These are phyloP conservation scores for Montipora efflorescens DNA, from an alignment of 64 coral and sea anemone species.

Conservation along the genomic window DNA sequence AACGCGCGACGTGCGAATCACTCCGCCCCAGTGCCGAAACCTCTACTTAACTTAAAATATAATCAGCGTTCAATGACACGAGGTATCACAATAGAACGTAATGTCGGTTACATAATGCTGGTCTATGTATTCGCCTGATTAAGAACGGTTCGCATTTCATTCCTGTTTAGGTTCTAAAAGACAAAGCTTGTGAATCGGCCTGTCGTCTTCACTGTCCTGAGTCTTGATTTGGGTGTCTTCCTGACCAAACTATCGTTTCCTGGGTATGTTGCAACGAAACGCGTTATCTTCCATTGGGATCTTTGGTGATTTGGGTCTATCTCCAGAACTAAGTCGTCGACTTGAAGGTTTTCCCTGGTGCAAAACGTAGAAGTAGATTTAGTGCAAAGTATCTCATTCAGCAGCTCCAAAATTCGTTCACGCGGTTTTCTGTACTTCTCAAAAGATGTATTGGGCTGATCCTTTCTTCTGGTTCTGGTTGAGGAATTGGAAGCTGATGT, in stretches of 20 bases:
- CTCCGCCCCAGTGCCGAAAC: no score
- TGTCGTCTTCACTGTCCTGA: neutral
- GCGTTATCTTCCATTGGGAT: neutral
- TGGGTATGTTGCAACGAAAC: neutral
- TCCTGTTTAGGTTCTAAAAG: slow-evolving; percentile 43
- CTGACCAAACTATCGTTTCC: slow-evolving; percentile 47
- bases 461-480: neutral
- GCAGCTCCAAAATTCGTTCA: neutral
- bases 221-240: slow-evolving; percentile 42
- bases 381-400: slow-evolving; percentile 53
- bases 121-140: no score
- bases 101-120: no score
- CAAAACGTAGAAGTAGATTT: slow-evolving; percentile 15
- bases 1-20: no score
- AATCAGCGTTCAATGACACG: no score
- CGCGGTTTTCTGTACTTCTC: neutral
- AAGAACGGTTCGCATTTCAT: neutral
- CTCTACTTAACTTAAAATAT: no score
- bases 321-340: no score
- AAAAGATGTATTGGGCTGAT: neutral
- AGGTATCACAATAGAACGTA: no score
- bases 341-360: neutral
- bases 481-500: neutral
- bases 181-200: slow-evolving; percentile 42
- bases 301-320: neutral